Percentiles rank a stretch among this genome's conserved stretches.
These are phyloP conservation scores for Aphaenogaster ashmeadi DNA, from an alignment of 1,140 invertebrate species.

Conservation along the genomic window DNA sequence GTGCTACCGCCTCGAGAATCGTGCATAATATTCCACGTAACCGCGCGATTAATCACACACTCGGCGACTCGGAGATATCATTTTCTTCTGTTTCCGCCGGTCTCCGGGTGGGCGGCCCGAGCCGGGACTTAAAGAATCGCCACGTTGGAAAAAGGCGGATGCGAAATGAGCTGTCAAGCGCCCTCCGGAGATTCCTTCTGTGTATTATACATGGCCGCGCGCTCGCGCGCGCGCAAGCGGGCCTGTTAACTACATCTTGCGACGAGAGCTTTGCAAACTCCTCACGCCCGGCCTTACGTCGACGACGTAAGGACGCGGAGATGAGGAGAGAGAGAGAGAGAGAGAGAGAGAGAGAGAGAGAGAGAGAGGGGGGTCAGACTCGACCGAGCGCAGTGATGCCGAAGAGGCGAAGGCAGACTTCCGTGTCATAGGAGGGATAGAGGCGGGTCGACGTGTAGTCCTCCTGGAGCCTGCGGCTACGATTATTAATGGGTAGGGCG, in stretches of 20 bases:
- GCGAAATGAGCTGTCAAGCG: slow-evolving; percentile 84
- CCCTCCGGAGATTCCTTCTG: slow-evolving; percentile 80
- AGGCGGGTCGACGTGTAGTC: slow-evolving; percentile 62
- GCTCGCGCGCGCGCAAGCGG: slow-evolving; percentile 17
- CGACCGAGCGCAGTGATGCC: slow-evolving; percentile 43
- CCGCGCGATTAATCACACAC: slow-evolving; percentile 51
- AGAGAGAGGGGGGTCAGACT: slow-evolving; percentile 31
- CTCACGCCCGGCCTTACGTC: slow-evolving; percentile 78
- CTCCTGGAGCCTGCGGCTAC: slow-evolving; percentile 76
- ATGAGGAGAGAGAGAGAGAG: slow-evolving; percentile 38
- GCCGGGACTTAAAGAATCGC: slow-evolving; percentile 40
- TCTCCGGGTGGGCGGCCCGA: neutral
- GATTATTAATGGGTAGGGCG: slow-evolving; percentile 83
- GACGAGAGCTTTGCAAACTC: slow-evolving; percentile 84
- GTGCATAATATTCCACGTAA: slow-evolving; percentile 46
- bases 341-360: slow-evolving; percentile 16
- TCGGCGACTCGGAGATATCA: slow-evolving; percentile 20
- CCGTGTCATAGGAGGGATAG: slow-evolving; percentile 57
- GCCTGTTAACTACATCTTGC: slow-evolving; percentile 82
- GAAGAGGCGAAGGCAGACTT: slow-evolving; percentile 55
- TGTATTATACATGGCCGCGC: slow-evolving; percentile 81
- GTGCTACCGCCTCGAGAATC: neutral
- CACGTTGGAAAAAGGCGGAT: slow-evolving; percentile 78
- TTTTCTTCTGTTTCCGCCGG: slow-evolving; percentile 38
- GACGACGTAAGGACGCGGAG: slow-evolving; percentile 35